Conservation (phyloP, 2,888 invertebrate genomes). For the Hylaea fasciaria region DNA sequence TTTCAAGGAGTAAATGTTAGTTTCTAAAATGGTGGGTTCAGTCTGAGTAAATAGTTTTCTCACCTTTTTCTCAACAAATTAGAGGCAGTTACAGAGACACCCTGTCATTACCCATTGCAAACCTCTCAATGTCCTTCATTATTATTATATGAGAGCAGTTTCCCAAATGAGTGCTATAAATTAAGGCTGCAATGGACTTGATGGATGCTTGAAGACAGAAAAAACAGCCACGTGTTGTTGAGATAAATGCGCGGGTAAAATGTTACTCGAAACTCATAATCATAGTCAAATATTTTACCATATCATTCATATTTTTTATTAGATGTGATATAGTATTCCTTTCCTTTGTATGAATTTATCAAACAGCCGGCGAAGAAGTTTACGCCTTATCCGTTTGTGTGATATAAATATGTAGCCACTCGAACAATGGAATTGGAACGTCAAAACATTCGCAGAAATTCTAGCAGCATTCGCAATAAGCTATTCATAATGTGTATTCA, state of each 20-base stretch:
- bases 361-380: too few relatives aligned
- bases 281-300: too few relatives aligned
- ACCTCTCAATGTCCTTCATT: conserved; percentile 13
- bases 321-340: too few relatives aligned
- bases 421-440: conserved; percentile 16
- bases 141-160: conserved; percentile 16
- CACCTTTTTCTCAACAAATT: conserved; percentile 17
- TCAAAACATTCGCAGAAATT: conserved; percentile 26
- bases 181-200: conserved; percentile 1
- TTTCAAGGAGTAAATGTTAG: too few relatives aligned
- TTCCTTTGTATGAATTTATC: too few relatives aligned
- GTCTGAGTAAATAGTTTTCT: conserved; percentile 15
- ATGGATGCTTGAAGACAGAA: neutral
- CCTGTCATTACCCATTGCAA: conserved; percentile 21
- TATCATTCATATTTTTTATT: too few relatives aligned
- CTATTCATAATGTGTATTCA: conserved; percentile 27
- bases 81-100: conserved; percentile 16
- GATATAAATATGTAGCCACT: conserved; percentile 19
- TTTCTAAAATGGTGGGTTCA: neutral
- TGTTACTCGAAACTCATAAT: too few relatives aligned
- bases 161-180: conserved; percentile 27
- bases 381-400: neutral
- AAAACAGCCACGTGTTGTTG: too few relatives aligned
- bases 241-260: too few relatives aligned
- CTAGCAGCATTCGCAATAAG: conserved; percentile 24